A percentile compares a stretch with the other conserved stretches of the same genome.
Evolutionary conservation across 2,888 invertebrate genomes (phyloP).

Genomic region (Cantharis rufa): DNA sequence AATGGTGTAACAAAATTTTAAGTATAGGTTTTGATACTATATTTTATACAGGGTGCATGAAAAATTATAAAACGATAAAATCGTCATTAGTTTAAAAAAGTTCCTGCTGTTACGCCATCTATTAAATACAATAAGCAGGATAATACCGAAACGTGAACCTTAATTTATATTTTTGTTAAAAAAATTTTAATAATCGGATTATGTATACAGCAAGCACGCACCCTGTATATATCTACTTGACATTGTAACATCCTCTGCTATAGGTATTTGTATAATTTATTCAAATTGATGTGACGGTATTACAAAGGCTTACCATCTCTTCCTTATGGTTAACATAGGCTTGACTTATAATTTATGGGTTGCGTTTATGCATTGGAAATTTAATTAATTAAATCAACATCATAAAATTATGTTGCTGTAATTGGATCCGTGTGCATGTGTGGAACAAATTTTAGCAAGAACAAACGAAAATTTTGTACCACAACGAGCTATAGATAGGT

Average conservation of each 20-base stretch:
- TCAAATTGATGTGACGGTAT: background rate
- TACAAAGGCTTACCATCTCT: background rate
- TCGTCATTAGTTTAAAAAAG: too few relatives aligned
- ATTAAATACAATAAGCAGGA: background rate
- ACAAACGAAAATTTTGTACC: background rate
- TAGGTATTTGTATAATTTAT: background rate
- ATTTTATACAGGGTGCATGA: background rate
- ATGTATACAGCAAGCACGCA: background rate
- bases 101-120: background rate
- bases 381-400: background rate
- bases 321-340: background rate
- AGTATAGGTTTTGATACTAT: background rate
- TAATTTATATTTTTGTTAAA: background rate
- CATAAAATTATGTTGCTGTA: background rate
- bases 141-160: background rate
- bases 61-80: too few relatives aligned
- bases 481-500: background rate
- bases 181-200: too few relatives aligned
- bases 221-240: background rate
- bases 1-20: background rate
- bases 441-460: background rate
- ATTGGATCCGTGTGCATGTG: background rate
- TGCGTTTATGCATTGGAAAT: background rate
- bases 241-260: background rate
- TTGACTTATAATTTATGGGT: background rate